Conservation (phyloP, 2,113 vertebrate genomes). For the Fulmarus glacialis region DNA sequence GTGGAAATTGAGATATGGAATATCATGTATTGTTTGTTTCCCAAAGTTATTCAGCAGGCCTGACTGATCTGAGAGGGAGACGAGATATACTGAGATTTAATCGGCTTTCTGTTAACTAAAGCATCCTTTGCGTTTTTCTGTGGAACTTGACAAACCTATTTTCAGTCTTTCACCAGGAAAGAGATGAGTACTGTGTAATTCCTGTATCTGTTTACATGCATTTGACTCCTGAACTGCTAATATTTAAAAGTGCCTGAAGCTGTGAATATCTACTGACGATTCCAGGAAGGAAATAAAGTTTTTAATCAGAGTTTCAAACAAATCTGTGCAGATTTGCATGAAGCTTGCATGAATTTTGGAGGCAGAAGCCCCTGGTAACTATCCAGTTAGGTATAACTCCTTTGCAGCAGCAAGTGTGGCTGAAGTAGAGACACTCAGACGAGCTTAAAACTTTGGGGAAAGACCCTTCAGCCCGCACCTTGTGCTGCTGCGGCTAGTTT, state of each 20-base stretch:
- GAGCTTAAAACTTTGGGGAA: background rate
- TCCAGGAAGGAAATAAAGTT: background rate
- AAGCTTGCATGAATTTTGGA: background rate
- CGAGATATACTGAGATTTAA: background rate
- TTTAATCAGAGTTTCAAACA: background rate
- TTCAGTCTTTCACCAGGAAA: background rate
- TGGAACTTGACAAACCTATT: background rate
- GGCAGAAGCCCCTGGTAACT: background rate
- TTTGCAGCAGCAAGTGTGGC: background rate
- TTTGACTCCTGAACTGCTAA: background rate
- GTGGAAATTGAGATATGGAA: background rate
- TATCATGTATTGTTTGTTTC: background rate
- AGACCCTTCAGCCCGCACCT: background rate
- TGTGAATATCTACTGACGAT: background rate
- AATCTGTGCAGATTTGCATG: background rate
- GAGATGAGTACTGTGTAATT: background rate
- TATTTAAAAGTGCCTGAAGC: background rate
- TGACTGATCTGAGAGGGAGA: background rate
- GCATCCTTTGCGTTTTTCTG: background rate
- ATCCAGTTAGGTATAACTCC: accelerated
- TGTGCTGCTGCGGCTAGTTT: background rate
- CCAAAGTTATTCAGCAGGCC: background rate
- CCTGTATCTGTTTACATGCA: background rate
- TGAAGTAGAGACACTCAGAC: background rate
- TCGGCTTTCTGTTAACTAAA: background rate